These are phyloP conservation scores for Coremacera marginata DNA, from an alignment of 2,888 invertebrate species.

Conservation along the genomic window DNA sequence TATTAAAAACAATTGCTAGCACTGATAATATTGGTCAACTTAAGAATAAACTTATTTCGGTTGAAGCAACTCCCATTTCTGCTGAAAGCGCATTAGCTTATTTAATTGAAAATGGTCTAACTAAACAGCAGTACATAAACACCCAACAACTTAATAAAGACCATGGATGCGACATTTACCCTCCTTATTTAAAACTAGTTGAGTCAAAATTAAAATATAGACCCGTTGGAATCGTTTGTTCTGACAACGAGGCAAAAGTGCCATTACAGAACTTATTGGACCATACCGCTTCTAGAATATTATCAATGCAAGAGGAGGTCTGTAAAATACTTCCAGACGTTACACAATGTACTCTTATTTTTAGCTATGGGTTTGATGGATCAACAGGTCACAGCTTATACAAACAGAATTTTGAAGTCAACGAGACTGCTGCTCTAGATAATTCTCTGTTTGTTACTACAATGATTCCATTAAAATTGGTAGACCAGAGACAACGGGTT, in stretches of 20 bases:
- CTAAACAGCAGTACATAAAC: too few relatives aligned
- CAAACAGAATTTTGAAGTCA: too few relatives aligned
- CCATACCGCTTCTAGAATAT: neutral
- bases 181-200: neutral
- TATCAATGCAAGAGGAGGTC: neutral
- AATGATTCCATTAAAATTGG: slow-evolving; percentile 3
- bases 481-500: slow-evolving; percentile 5
- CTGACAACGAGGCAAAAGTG: slow-evolving; percentile 4
- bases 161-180: neutral
- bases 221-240: neutral
- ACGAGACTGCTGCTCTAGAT: too few relatives aligned
- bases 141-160: neutral
- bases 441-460: too few relatives aligned
- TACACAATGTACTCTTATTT: neutral
- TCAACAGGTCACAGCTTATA: neutral
- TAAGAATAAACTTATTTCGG: too few relatives aligned
- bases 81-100: too few relatives aligned
- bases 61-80: too few relatives aligned
- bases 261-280: neutral
- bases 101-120: too few relatives aligned
- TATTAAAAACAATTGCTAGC: too few relatives aligned
- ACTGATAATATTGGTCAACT: too few relatives aligned
- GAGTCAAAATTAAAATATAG: neutral
- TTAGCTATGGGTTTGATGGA: neutral
- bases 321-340: neutral